Percentiles rank a stretch among this genome's conserved stretches.
phyloP scores from a whole-genome alignment of 2,888 invertebrate species.

The Chalcis sispes region DNA sequence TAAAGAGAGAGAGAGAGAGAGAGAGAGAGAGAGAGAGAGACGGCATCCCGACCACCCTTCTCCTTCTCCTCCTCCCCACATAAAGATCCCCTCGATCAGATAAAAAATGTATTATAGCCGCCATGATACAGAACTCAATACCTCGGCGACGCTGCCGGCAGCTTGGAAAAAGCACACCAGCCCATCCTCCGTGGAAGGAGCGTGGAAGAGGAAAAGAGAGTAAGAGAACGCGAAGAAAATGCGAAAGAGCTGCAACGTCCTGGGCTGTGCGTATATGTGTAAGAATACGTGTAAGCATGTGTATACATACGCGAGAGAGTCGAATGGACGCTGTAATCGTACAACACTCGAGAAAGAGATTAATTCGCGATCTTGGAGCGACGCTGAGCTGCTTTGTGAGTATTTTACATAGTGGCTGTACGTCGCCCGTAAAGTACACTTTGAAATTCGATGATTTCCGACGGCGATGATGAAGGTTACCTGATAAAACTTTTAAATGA shows the following conservation, averaged over 20 bases:
- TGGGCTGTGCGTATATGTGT: not conserved
- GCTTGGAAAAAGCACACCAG: constrained; percentile 57
- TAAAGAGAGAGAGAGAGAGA: constrained; percentile 11
- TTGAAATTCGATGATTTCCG: constrained; percentile 16
- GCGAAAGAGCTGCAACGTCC: not conserved
- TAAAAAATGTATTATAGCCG: constrained; percentile 77
- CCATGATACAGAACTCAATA: constrained; percentile 76
- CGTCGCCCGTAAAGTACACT: constrained; percentile 1
- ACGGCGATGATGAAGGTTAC: not conserved
- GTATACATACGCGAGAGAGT: not conserved
- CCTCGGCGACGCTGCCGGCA: constrained; percentile 55
- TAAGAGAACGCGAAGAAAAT: constrained; percentile 12
- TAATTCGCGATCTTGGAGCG: constrained; percentile 12
- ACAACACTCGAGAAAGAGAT: constrained; percentile 7
- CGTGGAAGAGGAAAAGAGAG: not conserved
- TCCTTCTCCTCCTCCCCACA: constrained; percentile 73
- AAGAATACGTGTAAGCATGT: too few relatives aligned
- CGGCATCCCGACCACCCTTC: too few relatives aligned
- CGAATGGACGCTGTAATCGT: not conserved
- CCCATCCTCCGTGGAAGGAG: not conserved
- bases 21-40: constrained; percentile 19
- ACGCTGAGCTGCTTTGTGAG: not conserved
- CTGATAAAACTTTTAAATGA: too few relatives aligned
- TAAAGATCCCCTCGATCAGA: constrained; percentile 76
- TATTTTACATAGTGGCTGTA: not conserved